A percentile compares a stretch with the other conserved stretches of the same genome.
Conservation (phyloP, 2,113 vertebrate species). For the Arothron firmamentum region DNA sequence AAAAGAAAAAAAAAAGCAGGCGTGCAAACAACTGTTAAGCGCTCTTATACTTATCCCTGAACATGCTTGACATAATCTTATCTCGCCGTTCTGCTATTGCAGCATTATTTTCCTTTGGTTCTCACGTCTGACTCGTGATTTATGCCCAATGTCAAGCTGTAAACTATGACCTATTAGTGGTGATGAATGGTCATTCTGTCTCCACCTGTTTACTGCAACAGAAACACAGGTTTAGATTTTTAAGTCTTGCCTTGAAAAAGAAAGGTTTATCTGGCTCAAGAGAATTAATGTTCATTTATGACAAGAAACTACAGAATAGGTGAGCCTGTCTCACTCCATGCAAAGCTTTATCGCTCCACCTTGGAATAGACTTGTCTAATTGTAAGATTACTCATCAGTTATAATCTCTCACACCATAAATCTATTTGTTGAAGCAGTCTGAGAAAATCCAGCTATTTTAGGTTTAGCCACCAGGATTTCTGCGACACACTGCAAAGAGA, state of each 20-base stretch:
- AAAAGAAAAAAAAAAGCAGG: neutral
- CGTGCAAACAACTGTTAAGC: neutral
- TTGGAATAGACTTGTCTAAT: no score
- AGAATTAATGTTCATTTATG: no score
- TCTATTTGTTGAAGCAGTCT: no score
- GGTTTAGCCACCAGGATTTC: no score
- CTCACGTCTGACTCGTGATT: constrained; percentile 41
- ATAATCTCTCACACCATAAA: no score
- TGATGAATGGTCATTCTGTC: constrained; percentile 60
- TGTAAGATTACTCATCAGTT: no score
- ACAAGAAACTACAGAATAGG: no score
- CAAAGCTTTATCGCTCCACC: no score
- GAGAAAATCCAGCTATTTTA: no score
- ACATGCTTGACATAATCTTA: constrained; percentile 36
- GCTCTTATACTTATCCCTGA: constrained; percentile 5
- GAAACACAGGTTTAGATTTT: constrained; percentile 14
- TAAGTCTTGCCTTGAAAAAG: neutral
- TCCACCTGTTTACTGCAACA: constrained; percentile 36
- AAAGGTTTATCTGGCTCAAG: neutral
- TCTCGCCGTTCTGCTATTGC: constrained; percentile 24
- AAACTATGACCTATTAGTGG: constrained; percentile 68
- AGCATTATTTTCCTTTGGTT: constrained; percentile 15
- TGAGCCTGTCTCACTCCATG: no score
- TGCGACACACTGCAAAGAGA: no score
- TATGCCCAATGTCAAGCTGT: constrained; percentile 50